Base-by-base conservation (phyloP, 2,797 vertebrate genomes). In the Xyrichtys novacula region DNA sequence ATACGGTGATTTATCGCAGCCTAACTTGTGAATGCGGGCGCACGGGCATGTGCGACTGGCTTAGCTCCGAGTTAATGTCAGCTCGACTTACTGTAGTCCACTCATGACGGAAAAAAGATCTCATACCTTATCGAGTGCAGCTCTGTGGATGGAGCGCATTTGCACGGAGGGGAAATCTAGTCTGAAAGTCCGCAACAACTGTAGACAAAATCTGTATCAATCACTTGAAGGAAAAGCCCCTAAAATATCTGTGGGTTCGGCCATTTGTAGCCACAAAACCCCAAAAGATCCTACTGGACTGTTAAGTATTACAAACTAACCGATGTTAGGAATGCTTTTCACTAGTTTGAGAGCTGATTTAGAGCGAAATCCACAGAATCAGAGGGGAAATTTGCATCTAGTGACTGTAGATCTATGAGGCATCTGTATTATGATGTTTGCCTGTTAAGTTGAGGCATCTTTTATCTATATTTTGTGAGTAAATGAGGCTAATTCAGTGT, bases 1-100 rank as follows among this genome's bases (percentile, higher is more conserved):
- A 88, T 74, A 71, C 42, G 74, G 76, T 87, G 84, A 91, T 90
- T 86, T 86, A 92, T 91, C 50, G 23, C 79, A 62, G 76, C 39
- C 42, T 76, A 79, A 80, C 60, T 71, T 78, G 28, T 76, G 78
- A 31, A 52, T 48, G 15, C 46, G 63, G 60, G 68, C 6, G 20
- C 47, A 47, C 4, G 36, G 49, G 52, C 67, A 73, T 62, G 71
- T 62, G 73, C 40, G 62, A 1, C 63, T 64, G 67, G 65, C 57
- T 68, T 32, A 73, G 60, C 46, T 52, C 11, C 0, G 17, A 65
- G 58, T 66, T 66, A 12, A 0, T 53, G 76, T 85, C 82, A 60
- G 63, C 43, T 83, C 69, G 3, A 31, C 61, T 88, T 74, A 81
- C 76, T 31, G 8, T 62, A 46, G 61, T 61, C 43, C 55, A 40